Base-by-base conservation (phyloP, 2,113 vertebrate genomes). In the Actenoides hombroni region DNA sequence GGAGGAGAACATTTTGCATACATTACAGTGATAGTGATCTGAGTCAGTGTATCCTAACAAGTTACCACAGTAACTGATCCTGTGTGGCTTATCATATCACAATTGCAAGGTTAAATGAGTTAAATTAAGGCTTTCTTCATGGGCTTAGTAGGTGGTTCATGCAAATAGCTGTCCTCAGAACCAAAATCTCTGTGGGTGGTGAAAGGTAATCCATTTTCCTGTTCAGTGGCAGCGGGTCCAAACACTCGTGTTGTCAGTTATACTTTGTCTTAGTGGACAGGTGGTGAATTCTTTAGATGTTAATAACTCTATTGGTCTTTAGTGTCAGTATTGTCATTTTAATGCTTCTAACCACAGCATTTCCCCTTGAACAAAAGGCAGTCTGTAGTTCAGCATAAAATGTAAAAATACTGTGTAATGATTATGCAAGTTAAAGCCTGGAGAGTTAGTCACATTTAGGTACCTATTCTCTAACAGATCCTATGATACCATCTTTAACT, bases 301-400 rank as follows among this genome's bases (percentile, higher is more conserved):
- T 11, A 42, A 35, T 48, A 53, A 67, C 31, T 71, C 24, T 49
- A 19, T 21, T 71, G 25, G 65, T 65, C 5, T 4, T 90, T 79
- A 61, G 26, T 60, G 63, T 64, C 53, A 46, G 13, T 28, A 56
- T 78, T 91, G 49, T 60, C 21, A 64, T 61, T 88, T 88, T 92
- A 90, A 74, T 68, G 13, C 69, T 85, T 79, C 69, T 86, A 70
- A 86, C 25, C 8, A 83, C 71, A 89, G 68, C 20, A 15, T 29
- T 96, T 91, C 11, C 53, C 48, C 31, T 77, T 83, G 49, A 88
- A 85, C 51, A 63, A 79, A 88, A 84, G 28, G 11, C 26, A 69
- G 85, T 93, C 71, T 94, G 73, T 79, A 71, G 63, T 48, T 90
- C 42, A 78, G 44, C 49, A 74, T 83, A 67, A 86, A 95, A 76